These are phyloP conservation scores for Priapulus caudatus DNA, from an alignment of 2,888 invertebrate species.

Conservation along the genomic window DNA sequence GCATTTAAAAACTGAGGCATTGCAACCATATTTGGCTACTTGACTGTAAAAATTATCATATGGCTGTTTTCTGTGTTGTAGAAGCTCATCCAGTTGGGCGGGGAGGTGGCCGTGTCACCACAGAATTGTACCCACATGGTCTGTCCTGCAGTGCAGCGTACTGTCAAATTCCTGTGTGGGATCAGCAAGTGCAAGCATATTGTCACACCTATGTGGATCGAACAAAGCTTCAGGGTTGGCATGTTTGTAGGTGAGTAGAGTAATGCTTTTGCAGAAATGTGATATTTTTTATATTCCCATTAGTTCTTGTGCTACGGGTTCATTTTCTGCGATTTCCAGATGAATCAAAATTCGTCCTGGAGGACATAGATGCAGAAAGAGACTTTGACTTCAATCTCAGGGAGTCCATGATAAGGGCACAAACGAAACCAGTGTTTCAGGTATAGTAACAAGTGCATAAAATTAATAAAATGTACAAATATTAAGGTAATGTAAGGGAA, in stretches of 20 bases:
- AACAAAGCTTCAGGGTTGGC: constrained; percentile 63
- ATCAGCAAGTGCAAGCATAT: constrained; percentile 68
- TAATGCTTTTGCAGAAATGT: no score
- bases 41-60: no score
- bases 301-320: no score
- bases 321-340: no score
- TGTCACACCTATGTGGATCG: constrained; percentile 69
- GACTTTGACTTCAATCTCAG: constrained; percentile 66
- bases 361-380: constrained; percentile 64
- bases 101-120: constrained; percentile 59
- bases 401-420: constrained; percentile 58
- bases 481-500: no score
- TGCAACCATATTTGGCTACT: constrained; percentile 3
- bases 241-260: constrained; percentile 56
- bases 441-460: constrained; percentile 34
- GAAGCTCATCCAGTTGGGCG: constrained; percentile 63
- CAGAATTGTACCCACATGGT: constrained; percentile 78
- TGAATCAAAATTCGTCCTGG: constrained; percentile 58
- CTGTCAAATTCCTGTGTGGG: constrained; percentile 72
- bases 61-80: constrained; percentile 30
- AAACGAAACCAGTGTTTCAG: constrained; percentile 59
- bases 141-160: constrained; percentile 64
- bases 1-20: no score
- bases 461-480: no score
- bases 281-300: neutral